Percentiles rank a stretch among this genome's conserved stretches.
phyloP scores from a whole-genome alignment of 64 coral and sea anemone species.

The Dendrophyllia cribrosa region DNA sequence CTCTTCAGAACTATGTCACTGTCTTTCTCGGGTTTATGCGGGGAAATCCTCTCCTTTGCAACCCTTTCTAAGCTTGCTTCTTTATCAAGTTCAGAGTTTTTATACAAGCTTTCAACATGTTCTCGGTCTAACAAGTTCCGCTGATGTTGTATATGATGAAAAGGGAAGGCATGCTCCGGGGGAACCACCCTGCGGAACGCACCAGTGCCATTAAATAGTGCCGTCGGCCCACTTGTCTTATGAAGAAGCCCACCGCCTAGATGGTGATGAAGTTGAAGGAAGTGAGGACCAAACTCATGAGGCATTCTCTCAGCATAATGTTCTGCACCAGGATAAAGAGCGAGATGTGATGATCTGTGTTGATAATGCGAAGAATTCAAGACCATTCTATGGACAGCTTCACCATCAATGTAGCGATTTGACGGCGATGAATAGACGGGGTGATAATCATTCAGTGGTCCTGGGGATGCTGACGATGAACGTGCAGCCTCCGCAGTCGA shows the following conservation, averaged over 20 bases:
- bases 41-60: constrained; percentile 75
- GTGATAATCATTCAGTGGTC: constrained; percentile 91
- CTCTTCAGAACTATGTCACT: constrained; percentile 32
- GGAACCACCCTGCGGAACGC: constrained; percentile 87
- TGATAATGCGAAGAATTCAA: constrained; percentile 87
- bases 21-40: constrained; percentile 60
- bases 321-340: constrained; percentile 85
- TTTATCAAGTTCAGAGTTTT: constrained; percentile 59
- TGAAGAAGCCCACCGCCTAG: constrained; percentile 82
- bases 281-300: constrained; percentile 85
- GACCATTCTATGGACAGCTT: constrained; percentile 89
- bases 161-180: constrained; percentile 88
- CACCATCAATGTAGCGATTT: constrained; percentile 82
- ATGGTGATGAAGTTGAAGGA: constrained; percentile 86
- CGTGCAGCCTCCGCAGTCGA: constrained; percentile 92
- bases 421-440: constrained; percentile 85
- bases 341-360: constrained; percentile 80
- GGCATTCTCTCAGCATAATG: constrained; percentile 86
- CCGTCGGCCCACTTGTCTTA: constrained; percentile 79
- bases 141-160: constrained; percentile 89
- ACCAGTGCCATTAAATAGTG: constrained; percentile 87
- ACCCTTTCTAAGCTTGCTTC: constrained; percentile 60
- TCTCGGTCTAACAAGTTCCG: constrained; percentile 82
- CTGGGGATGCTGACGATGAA: constrained; percentile 81
- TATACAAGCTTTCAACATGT: constrained; percentile 80